A percentile compares a stretch with the other conserved stretches of the same genome.
Evolutionary conservation across 2,797 vertebrate genomes (phyloP).

Genomic region (Malacoraja senta): DNA sequence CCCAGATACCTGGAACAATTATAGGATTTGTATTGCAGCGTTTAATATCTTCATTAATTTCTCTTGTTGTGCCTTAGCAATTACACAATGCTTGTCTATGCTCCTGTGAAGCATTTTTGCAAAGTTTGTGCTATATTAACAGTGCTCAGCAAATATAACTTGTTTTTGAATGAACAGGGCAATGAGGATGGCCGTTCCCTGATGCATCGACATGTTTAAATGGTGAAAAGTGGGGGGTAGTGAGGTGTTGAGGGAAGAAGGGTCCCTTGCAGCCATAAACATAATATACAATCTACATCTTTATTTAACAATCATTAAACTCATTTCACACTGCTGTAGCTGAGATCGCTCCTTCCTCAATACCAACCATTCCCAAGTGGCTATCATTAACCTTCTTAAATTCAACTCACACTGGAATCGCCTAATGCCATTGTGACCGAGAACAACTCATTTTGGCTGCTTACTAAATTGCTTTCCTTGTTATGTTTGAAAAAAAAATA

Average conservation of each 20-base stretch:
- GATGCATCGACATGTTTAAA: not conserved
- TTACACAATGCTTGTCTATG: no score
- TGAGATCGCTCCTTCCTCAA: not conserved
- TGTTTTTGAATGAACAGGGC: no score
- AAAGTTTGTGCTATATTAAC: no score
- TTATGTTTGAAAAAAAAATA: not conserved
- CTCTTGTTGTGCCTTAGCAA: no score
- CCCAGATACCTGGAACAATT: no score
- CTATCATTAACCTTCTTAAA: slow-evolving; percentile 11
- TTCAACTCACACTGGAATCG: not conserved
- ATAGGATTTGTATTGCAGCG: no score
- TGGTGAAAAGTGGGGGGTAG: not conserved
- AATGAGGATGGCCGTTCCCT: not conserved
- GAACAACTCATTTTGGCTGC: not conserved
- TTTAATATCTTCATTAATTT: no score
- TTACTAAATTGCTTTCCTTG: slow-evolving; percentile 24
- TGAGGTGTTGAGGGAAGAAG: not conserved
- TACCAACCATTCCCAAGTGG: not conserved
- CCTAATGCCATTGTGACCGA: not conserved
- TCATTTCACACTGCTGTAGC: not conserved
- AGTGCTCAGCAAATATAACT: no score
- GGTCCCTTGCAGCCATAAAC: not conserved
- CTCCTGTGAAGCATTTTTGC: no score
- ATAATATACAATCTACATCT: not conserved
- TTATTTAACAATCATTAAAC: slow-evolving; percentile 12